Percentiles rank a stretch among this genome's conserved stretches.
Conservation (phyloP, 2,888 invertebrate genomes). For the Caenorhabditis japonica region DNA sequence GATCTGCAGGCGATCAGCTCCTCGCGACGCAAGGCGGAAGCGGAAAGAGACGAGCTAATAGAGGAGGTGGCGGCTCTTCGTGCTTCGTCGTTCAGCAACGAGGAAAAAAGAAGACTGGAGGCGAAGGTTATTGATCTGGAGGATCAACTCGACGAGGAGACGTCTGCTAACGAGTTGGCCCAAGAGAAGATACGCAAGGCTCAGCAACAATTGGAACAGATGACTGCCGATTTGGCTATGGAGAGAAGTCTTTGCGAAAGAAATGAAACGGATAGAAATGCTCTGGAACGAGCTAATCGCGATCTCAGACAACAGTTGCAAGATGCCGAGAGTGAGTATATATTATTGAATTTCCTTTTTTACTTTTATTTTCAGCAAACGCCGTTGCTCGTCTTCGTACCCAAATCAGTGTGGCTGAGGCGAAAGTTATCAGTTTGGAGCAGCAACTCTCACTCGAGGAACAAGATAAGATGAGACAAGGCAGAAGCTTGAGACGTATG, state of each 20-base stretch:
- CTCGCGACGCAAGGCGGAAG: slow-evolving; percentile 50
- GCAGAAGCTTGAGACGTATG: slow-evolving; percentile 34
- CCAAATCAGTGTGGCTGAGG: slow-evolving; percentile 49
- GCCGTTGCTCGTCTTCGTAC: slow-evolving; percentile 38
- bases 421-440: slow-evolving; percentile 36
- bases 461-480: slow-evolving; percentile 36
- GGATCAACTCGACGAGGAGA: slow-evolving; percentile 96
- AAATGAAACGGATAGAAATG: slow-evolving; percentile 81
- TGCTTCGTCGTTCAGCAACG: slow-evolving; percentile 41
- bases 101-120: slow-evolving; percentile 92
- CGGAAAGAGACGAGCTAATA: slow-evolving; percentile 54
- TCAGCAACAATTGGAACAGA: slow-evolving; percentile 79
- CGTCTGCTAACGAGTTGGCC: slow-evolving; percentile 88
- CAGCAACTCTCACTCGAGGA: slow-evolving; percentile 44
- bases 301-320: slow-evolving; percentile 50
- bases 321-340: slow-evolving; percentile 47
- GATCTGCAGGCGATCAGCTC: slow-evolving; percentile 40
- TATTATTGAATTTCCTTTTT: neutral
- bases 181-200: slow-evolving; percentile 88
- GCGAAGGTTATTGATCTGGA: slow-evolving; percentile 92
- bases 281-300: slow-evolving; percentile 84
- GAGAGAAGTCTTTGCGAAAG: slow-evolving; percentile 83
- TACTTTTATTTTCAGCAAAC: slow-evolving; percentile 22
- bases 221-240: slow-evolving; percentile 65
- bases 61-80: slow-evolving; percentile 48